These are phyloP conservation scores for Clupea harengus DNA, from an alignment of 2,113 vertebrate species.

Conservation along the genomic window DNA sequence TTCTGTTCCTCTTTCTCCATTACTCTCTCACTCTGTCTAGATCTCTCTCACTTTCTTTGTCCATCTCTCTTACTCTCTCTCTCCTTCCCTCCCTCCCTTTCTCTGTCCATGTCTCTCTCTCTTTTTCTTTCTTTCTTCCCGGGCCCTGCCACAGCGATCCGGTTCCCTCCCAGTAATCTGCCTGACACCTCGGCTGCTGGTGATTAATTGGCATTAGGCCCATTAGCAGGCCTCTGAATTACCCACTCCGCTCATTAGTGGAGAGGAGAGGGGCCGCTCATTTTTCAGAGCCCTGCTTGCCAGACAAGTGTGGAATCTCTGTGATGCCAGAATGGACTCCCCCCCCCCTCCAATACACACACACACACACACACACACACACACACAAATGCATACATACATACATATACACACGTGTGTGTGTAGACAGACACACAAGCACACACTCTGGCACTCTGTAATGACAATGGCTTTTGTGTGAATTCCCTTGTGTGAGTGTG, in stretches of 20 bases:
- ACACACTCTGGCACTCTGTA: not conserved
- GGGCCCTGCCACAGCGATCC: conserved; percentile 62
- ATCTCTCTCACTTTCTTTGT: not conserved
- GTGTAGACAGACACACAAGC: not conserved
- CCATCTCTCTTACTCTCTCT: not conserved
- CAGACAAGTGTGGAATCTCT: conserved; percentile 53
- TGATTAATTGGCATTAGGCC: conserved; percentile 69
- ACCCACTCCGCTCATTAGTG: conserved; percentile 64
- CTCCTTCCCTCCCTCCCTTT: not conserved
- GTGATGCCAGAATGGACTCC: conserved; percentile 39
- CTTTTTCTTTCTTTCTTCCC: conserved; percentile 37
- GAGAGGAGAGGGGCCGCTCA: conserved; percentile 40
- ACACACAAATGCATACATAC: not conserved
- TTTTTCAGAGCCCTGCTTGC: conserved; percentile 42
- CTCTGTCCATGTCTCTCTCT: conserved; percentile 24
- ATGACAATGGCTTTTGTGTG: not conserved
- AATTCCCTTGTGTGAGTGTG: not conserved
- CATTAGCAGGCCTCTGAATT: conserved; percentile 70
- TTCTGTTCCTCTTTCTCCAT: not conserved
- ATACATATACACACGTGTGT: not conserved
- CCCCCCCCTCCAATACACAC: not conserved
- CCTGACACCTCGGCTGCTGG: conserved; percentile 65
- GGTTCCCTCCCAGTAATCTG: conserved; percentile 66
- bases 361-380: not conserved
- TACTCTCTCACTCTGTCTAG: not conserved